Percentiles rank a stretch among this genome's conserved stretches.
Evolutionary conservation across 2,888 invertebrate genomes (phyloP).

Genomic region (Zeuzera pyrina): DNA sequence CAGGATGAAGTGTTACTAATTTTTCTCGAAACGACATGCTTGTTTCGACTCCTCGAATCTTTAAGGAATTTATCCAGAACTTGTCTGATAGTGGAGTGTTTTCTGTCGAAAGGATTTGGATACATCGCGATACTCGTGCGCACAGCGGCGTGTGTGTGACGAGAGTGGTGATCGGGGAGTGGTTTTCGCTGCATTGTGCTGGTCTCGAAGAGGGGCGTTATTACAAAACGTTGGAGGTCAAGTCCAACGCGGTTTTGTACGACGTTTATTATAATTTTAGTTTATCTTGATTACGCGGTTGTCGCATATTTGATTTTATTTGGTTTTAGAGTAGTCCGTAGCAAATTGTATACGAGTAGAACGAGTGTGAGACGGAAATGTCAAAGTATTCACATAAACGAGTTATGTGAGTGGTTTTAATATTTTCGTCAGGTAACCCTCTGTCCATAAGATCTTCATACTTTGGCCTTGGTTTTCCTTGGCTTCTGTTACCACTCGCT

Average conservation of each 20-base stretch:
- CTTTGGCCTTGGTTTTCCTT: no score
- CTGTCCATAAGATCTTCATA: no score
- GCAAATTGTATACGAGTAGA: no score
- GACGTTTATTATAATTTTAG: no score
- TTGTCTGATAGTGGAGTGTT: slow-evolving; percentile 79
- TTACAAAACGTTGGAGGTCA: slow-evolving; percentile 33
- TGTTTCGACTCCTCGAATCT: slow-evolving; percentile 33
- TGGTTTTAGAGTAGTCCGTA: no score
- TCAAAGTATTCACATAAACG: no score
- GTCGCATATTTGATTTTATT: no score
- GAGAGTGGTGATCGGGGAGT: slow-evolving; percentile 23
- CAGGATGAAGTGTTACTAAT: slow-evolving; percentile 24
- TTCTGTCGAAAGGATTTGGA: slow-evolving; percentile 80
- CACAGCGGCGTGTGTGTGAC: slow-evolving; percentile 23
- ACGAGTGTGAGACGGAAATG: no score
- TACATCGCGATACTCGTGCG: slow-evolving; percentile 65
- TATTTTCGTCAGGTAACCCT: no score
- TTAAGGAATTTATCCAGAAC: slow-evolving; percentile 75
- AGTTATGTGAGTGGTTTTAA: no score
- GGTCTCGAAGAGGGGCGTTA: slow-evolving; percentile 13
- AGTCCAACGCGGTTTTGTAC: slow-evolving; percentile 23
- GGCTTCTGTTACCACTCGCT: no score
- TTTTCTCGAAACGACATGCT: slow-evolving; percentile 39
- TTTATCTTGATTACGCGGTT: no score
- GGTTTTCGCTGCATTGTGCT: not conserved